Conservation (phyloP, 2,888 invertebrate species). For the Lottia scabra region DNA sequence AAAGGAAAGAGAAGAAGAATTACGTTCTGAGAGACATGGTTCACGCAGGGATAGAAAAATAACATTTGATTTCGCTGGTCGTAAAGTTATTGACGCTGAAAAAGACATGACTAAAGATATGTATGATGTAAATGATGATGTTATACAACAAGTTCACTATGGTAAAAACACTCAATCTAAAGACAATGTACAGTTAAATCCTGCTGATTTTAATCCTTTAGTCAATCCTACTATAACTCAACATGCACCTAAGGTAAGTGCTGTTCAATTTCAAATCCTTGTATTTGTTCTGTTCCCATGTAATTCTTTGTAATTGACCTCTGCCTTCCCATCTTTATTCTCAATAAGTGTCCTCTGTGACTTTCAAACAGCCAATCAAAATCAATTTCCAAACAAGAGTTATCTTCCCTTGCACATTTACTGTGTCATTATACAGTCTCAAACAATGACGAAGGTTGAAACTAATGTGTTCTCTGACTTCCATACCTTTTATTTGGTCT, state of each 20-base stretch:
- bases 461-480: too few species aligned
- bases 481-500: too few species aligned
- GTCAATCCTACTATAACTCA: constrained; percentile 55
- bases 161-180: constrained; percentile 41
- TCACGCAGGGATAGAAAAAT: constrained; percentile 79
- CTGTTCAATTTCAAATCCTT: not conserved
- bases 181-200: constrained; percentile 14
- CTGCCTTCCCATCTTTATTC: not conserved
- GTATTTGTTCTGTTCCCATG: not conserved
- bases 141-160: constrained; percentile 61
- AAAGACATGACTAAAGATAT: constrained; percentile 44
- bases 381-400: too few species aligned
- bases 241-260: constrained; percentile 52
- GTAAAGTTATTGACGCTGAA: constrained; percentile 72
- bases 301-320: not conserved
- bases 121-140: constrained; percentile 68
- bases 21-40: constrained; percentile 78
- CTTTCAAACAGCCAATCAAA: too few species aligned
- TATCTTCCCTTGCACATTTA: too few species aligned
- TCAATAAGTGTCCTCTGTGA: not conserved
- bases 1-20: constrained; percentile 77
- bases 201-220: constrained; percentile 34
- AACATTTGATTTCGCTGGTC: constrained; percentile 79
- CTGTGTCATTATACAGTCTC: too few species aligned
- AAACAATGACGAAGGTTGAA: too few species aligned